A percentile compares a stretch with the other conserved stretches of the same genome.
Conservation (phyloP, 2,797 vertebrate genomes). For the Urocyon cinereoargenteus region DNA sequence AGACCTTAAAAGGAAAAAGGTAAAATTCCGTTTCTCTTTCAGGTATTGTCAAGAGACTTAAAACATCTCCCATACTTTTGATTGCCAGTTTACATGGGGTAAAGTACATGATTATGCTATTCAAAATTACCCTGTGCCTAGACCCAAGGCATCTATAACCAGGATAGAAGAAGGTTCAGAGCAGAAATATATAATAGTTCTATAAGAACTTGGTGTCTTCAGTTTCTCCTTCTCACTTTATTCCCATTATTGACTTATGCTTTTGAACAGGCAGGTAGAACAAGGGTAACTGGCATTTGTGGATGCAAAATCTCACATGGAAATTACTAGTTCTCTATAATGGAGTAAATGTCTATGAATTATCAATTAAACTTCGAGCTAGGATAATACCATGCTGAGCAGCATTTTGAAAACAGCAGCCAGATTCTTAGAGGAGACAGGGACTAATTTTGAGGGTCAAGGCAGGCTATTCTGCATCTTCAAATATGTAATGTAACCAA, state of each 20-base stretch:
- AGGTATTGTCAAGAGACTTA: neutral
- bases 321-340: neutral
- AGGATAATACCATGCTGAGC: neutral
- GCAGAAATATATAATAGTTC: neutral
- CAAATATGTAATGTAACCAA: neutral
- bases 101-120: neutral
- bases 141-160: neutral
- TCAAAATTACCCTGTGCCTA: neutral
- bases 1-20: neutral
- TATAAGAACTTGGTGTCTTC: neutral
- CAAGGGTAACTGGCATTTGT: neutral
- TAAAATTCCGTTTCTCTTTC: neutral
- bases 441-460: neutral
- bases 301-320: neutral
- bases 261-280: neutral
- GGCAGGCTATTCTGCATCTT: neutral
- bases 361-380: neutral
- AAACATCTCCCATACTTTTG: neutral
- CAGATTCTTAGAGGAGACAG: neutral
- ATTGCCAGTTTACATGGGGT: neutral
- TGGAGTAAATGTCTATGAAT: neutral
- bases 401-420: neutral
- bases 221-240: neutral
- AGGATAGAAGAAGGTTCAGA: too few species aligned
- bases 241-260: neutral